Conservation (phyloP, 2,888 invertebrate genomes). For the Calameuta idolon region DNA sequence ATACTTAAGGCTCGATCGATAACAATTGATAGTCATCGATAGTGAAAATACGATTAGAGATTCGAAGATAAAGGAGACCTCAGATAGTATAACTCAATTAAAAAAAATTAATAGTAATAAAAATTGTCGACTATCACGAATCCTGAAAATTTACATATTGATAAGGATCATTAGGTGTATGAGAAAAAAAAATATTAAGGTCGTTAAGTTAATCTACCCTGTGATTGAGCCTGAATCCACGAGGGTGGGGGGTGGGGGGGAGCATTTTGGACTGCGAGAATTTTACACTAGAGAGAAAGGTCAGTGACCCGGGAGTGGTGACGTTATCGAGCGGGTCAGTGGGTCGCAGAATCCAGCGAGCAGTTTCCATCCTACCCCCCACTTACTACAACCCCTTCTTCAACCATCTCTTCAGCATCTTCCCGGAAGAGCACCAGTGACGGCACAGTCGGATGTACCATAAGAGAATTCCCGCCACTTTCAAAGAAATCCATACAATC, state of each 20-base stretch:
- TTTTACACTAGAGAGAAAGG: conserved; percentile 55
- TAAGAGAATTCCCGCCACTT: not conserved
- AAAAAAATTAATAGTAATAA: not conserved
- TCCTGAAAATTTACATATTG: not conserved
- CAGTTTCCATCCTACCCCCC: conserved; percentile 61
- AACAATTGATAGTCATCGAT: not conserved
- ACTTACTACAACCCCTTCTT: conserved; percentile 49
- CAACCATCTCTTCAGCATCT: conserved; percentile 14
- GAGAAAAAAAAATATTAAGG: not conserved
- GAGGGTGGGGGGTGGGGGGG: conserved; percentile 8
- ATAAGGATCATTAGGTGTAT: not conserved
- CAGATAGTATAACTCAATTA: not conserved
- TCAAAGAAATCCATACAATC: not conserved
- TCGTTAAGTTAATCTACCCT: not conserved
- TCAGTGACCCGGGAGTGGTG: conserved; percentile 63
- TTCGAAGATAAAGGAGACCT: not conserved
- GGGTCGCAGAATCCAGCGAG: conserved; percentile 72
- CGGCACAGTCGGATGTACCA: not conserved
- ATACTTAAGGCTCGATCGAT: not conserved
- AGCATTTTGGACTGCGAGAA: conserved; percentile 37
- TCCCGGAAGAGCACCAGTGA: conserved; percentile 3
- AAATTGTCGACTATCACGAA: not conserved
- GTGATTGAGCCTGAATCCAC: not conserved
- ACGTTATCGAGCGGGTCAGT: conserved; percentile 72
- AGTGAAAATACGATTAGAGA: not conserved